A percentile compares a stretch with the other conserved stretches of the same genome.
Conservation (phyloP, 2,888 invertebrate genomes). For the Morinoia aosen region DNA sequence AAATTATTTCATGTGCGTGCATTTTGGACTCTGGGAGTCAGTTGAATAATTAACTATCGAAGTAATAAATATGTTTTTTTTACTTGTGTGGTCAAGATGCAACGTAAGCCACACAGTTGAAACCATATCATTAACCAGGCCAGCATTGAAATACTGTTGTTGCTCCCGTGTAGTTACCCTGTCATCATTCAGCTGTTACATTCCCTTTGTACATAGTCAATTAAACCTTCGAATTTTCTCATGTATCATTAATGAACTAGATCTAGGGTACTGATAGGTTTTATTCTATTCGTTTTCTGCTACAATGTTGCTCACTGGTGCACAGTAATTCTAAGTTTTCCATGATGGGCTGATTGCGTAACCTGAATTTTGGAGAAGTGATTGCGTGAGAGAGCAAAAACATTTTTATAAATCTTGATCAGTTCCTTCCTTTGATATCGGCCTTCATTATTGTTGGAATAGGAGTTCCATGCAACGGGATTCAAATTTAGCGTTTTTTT, state of each 20-base stretch:
- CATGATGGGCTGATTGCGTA: background rate
- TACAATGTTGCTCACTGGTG: background rate
- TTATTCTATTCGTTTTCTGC: background rate
- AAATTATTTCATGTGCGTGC: background rate
- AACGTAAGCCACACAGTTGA: background rate
- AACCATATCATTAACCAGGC: conserved; percentile 12
- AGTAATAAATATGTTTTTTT: background rate
- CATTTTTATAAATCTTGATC: background rate
- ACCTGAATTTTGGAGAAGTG: background rate
- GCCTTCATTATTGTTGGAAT: background rate
- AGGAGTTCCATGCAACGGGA: background rate
- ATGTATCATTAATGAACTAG: conserved; percentile 23
- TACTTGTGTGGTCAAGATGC: background rate
- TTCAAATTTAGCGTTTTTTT: background rate
- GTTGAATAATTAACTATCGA: background rate
- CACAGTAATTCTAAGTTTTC: conserved; percentile 2
- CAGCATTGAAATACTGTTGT: background rate
- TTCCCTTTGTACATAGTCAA: conserved; percentile 7
- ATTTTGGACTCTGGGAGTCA: background rate
- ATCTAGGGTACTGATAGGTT: background rate
- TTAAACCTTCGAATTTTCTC: background rate
- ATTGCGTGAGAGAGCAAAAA: background rate
- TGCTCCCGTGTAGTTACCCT: background rate
- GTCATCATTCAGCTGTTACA: conserved; percentile 1
- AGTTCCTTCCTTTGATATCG: background rate